Percentiles rank a stretch among this genome's conserved stretches.
Evolutionary conservation across 2,797 vertebrate species (phyloP).

Genomic region (Halcyon badia): DNA sequence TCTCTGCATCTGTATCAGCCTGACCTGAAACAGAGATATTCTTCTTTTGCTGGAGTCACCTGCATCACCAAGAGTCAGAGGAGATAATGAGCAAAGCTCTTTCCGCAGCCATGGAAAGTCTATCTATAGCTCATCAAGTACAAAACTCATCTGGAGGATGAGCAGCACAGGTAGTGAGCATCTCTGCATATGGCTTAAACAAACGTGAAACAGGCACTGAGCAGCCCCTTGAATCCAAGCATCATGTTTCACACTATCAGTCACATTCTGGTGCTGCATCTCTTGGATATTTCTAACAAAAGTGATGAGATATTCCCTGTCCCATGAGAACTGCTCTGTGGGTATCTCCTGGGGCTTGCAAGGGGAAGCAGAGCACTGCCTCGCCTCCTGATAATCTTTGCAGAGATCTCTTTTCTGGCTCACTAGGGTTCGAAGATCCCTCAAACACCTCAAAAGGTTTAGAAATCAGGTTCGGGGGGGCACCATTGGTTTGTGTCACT

Average conservation of each 20-base stretch:
- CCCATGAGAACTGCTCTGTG: neutral
- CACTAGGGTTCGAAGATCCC: neutral
- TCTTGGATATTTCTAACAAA: neutral
- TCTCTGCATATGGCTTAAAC: neutral
- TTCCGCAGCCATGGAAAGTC: neutral
- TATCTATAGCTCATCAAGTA: neutral
- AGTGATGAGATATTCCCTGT: neutral
- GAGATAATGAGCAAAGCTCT: neutral
- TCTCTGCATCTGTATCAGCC: neutral
- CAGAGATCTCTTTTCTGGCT: neutral
- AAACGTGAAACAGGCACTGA: neutral
- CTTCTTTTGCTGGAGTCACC: neutral
- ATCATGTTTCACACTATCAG: neutral
- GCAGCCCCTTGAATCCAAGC: rapidly evolving
- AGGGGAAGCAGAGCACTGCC: neutral
- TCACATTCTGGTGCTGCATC: neutral
- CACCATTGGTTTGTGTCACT: rapidly evolving
- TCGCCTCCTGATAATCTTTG: neutral
- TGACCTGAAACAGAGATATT: neutral
- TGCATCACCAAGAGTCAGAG: neutral
- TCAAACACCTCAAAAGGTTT: neutral
- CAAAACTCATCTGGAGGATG: neutral
- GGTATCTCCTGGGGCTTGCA: neutral
- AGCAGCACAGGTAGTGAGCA: neutral
- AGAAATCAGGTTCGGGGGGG: neutral